Base-by-base conservation (phyloP, 2,113 vertebrate genomes). In the Meleagris gallopavo region DNA sequence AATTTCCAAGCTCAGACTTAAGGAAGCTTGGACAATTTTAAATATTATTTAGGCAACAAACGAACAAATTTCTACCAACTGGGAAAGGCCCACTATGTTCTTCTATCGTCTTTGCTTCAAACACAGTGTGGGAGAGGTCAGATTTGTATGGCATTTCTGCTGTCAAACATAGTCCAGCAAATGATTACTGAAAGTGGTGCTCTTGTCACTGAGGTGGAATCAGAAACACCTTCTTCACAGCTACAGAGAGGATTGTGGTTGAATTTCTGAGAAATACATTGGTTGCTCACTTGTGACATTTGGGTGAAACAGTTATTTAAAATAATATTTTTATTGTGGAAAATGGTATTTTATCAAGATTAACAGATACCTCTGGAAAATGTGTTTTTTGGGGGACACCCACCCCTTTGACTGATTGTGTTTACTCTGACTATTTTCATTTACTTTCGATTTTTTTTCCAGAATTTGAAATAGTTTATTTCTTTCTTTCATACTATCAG, bases 321-420 rank as follows among this genome's bases (percentile, higher is more conserved):
- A 76, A 62, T 40, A 46, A 38, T 12, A 36, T 62, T 94, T 88
- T 80, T 4, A 32, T 83, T 90, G 80, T 74, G 25, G 27, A 80
- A 93, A 85, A 61, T 6, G 2, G 3, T 45, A 3, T 27, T 92
- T 73, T 70, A 12, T 46, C 22, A 73, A 55, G 13, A 43, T 52
- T 65, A 66, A 32, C 19, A 45, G 43, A 32, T 6, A 16, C 2
- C 3, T 54, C 70, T 83, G 4, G 48, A 71, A 88, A 88, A 60
- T 19, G 2, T 61, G 7, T 45, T 29, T 83, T 73, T 76, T 76
- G 40, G 72, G 34, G 12, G 25, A 4, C 30, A 57, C 4, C 6
- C 0, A 2, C 3, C 1, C 2, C 32, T 76, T 83, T 46, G 21
- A 62, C 8, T 61, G 10, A 20, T 7, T 2, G 9, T 52, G 64